phyloP scores from a whole-genome alignment of 2,888 invertebrate genomes.

The Acheta domesticus region DNA sequence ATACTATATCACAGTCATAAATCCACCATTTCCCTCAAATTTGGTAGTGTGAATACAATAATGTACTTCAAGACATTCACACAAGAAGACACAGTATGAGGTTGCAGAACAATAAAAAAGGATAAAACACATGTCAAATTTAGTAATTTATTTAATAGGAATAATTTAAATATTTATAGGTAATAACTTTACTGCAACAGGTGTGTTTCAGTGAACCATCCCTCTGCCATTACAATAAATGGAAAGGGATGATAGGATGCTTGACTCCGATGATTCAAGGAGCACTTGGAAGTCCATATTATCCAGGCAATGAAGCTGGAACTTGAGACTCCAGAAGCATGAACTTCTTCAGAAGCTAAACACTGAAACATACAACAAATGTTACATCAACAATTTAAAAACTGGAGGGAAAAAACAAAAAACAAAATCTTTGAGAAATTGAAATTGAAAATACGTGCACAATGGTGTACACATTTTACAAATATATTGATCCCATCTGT shows the following conservation, averaged over 20 bases:
- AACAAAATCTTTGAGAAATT: no score
- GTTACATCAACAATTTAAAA: no score
- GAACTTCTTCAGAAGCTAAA: constrained; percentile 26
- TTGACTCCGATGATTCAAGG: constrained; percentile 11
- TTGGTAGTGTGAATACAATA: neutral
- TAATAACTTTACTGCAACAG: constrained; percentile 24
- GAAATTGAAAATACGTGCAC: no score
- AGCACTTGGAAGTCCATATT: constrained; percentile 2
- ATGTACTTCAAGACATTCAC: neutral
- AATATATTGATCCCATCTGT: no score
- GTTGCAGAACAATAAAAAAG: neutral
- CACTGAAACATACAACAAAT: constrained; percentile 26
- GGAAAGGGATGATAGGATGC: constrained; percentile 25
- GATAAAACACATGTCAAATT: constrained; percentile 29
- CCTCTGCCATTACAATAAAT: constrained; percentile 24
- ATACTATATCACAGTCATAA: constrained; percentile 1
- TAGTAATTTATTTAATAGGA: constrained; percentile 28
- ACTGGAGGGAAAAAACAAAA: no score
- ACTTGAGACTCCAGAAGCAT: constrained; percentile 10
- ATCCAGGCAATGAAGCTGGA: constrained; percentile 10
- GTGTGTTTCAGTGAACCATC: constrained; percentile 26
- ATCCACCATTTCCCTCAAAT: neutral
- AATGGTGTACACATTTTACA: no score
- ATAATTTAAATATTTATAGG: constrained; percentile 30
- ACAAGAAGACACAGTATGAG: constrained; percentile 11